Base-by-base conservation (phyloP, 1,140 invertebrate species). In the Planococcus citri region DNA sequence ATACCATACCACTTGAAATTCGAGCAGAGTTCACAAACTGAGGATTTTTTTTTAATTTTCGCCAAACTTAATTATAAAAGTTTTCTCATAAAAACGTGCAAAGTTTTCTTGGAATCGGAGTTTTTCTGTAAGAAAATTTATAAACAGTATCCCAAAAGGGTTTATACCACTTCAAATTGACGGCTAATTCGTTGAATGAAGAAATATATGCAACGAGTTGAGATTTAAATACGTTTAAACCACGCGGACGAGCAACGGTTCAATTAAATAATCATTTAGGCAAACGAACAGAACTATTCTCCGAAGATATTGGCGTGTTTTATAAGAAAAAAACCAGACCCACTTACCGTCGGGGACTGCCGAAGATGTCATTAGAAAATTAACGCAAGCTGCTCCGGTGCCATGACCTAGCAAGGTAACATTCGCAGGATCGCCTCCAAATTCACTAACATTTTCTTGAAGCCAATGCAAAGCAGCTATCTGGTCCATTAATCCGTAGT, bases 401-500 rank as follows among this genome's bases (percentile, higher is more conserved):
- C 91, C 92, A 76, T 97, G 94, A 0, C 95, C 95, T 79, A 97
- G 87, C n/a, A 98, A 76, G 0, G 95, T 97, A 1, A 98, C 89
- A 0, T 81, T 83, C 24, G 80, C 80, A 0, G 88, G 85, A 80
- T 97, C 89, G 0, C 95, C 95, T 14, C 92, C 91, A 75, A 98
- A 86, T 75, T 87, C 84, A 27, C 81, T 83, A 72, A 91, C 87
- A 80, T 95, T 90, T 76, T 94, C 86, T 75, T 88, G 87, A 38
- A 97, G 83, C 92, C 92, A 95, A 71, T 91, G 83, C 12, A 95
- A 78, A 0, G 90, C 91, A 0, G 91, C 91, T 71, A 92, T 84
- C 79, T 94, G 90, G 79, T 95, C 92, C 20, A 94, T 79, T 10
- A 95, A 79, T 0, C 92, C 94, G 75, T 93, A 95, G 83, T 96